Conservation (phyloP, 2,888 invertebrate genomes). For the Ceratothoa steindachneri region DNA sequence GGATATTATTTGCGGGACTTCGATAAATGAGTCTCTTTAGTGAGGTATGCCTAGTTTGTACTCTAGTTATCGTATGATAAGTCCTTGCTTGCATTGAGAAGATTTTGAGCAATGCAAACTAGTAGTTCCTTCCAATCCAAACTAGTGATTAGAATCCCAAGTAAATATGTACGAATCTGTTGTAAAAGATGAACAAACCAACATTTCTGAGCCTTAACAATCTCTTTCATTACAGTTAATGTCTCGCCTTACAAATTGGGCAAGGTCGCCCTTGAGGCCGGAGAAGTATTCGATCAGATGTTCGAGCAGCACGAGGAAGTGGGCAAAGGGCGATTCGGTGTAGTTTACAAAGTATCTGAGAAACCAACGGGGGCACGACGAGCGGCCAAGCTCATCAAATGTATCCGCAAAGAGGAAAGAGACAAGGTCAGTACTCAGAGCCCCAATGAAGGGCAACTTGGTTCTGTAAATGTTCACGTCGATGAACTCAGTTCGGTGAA, state of each 20-base stretch:
- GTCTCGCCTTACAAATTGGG: constrained; percentile 51
- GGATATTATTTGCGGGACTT: background rate
- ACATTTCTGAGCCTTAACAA: too few species aligned
- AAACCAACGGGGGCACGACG: constrained; percentile 62
- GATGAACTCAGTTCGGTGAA: background rate
- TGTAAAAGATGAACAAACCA: too few species aligned
- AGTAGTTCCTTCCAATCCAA: too few species aligned
- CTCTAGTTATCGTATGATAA: too few species aligned
- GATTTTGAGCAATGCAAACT: too few species aligned
- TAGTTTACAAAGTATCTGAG: constrained; percentile 67
- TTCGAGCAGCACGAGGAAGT: constrained; percentile 68
- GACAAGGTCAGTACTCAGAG: constrained; percentile 61
- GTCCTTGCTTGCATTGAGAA: too few species aligned
- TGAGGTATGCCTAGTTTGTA: too few species aligned
- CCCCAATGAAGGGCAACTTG: too few species aligned
- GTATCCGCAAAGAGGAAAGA: constrained; percentile 67
- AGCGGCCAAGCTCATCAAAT: constrained; percentile 79
- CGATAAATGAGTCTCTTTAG: too few species aligned
- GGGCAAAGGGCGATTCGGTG: constrained; percentile 70
- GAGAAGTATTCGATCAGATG: constrained; percentile 61
- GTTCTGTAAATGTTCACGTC: too few species aligned
- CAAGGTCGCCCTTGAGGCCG: constrained; percentile 58
- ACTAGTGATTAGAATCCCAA: too few species aligned
- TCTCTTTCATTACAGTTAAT: background rate
- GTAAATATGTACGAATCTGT: too few species aligned